Base-by-base conservation (phyloP, 2,888 invertebrate genomes). In the Melangyna quadrimaculata region DNA sequence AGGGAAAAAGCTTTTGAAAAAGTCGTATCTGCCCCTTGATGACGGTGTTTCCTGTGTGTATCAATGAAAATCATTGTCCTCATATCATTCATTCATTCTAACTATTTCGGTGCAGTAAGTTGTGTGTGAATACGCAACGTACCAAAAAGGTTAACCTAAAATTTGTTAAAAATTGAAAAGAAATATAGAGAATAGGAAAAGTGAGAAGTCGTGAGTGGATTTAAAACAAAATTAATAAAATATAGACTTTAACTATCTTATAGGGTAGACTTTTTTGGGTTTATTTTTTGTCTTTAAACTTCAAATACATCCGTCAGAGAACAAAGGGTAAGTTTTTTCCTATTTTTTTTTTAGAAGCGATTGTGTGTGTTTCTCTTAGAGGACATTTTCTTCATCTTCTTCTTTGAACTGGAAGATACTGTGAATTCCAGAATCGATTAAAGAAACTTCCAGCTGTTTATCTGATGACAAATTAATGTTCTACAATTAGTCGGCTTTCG, bases 401-500 rank as follows among this genome's bases (percentile, higher is more conserved):
- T 40, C 19, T 43, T 74, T 32, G 78, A 57, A 72, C 67, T 78
- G 63, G 73, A 78, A 78, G 40, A 69, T 69, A 53, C 70, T 32
- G 55, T 55, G 69, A 70, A 69, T 78, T 78, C 73, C 70, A 78
- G 59, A 81, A 78, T 86, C 81, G 81, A 81, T 80, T 81, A 57
- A 81, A 72, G 86, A 78, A 86, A 78, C 63, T 77, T 86, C 86
- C 86, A 86, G 86, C 86, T 86, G 86, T 73, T 86, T 80, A 80
- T 72, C 81, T 81, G 81, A 81, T 78, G 81, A 73, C 57, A 86
- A 73, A 73, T 73, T 70, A 73, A 72, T 40, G 57, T 73, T 77
- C 32, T 24, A 63, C 84, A 80, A 80, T 63, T 72, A 61, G 75
- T 86, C 80, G 86, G 86, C 69, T 70, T 70, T 77, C 69, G 37